Percentiles rank a stretch among this genome's conserved stretches.
Evolutionary conservation across 1,140 invertebrate genomes (phyloP).

Genomic region (Drosophila miranda): DNA sequence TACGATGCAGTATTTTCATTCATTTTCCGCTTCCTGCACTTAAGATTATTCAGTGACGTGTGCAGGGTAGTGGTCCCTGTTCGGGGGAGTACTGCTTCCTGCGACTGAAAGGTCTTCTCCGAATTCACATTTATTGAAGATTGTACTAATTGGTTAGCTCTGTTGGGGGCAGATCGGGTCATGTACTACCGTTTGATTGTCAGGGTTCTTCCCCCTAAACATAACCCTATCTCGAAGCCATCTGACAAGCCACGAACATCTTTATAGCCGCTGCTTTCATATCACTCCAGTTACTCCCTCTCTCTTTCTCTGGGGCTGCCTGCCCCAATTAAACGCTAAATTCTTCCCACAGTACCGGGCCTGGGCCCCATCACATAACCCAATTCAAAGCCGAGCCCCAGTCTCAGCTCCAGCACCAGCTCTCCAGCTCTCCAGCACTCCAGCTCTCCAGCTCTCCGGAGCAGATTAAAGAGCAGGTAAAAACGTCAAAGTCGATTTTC

Average conservation of each 20-base stretch:
- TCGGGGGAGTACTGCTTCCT: too few species aligned
- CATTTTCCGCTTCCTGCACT: conserved; percentile 70
- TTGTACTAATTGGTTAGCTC: conserved; percentile 30
- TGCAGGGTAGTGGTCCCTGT: neutral
- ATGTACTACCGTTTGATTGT: conserved; percentile 40
- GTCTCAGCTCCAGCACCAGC: conserved; percentile 2
- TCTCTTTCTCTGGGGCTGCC: conserved; percentile 12
- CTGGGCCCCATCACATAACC: conserved; percentile 35
- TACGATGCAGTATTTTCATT: conserved; percentile 61
- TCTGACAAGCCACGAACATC: conserved; percentile 44
- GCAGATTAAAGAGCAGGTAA: conserved; percentile 27
- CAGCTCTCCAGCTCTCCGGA: conserved; percentile 29
- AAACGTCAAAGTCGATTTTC: too few species aligned
- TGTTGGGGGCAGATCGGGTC: conserved; percentile 23
- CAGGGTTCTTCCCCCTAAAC: conserved; percentile 45
- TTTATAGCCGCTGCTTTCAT: conserved; percentile 39
- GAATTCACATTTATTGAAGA: conserved; percentile 17
- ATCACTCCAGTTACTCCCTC: conserved; percentile 7
- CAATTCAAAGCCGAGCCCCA: conserved; percentile 46
- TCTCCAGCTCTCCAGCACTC: conserved; percentile 34
- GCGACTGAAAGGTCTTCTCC: too few species aligned
- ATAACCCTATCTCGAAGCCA: conserved; percentile 41
- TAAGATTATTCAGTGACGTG: conserved; percentile 60
- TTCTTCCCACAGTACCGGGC: conserved; percentile 48
- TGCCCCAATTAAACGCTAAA: conserved; percentile 56